Conservation (phyloP, 2,888 invertebrate genomes). For the Drosophila meridiana region DNA sequence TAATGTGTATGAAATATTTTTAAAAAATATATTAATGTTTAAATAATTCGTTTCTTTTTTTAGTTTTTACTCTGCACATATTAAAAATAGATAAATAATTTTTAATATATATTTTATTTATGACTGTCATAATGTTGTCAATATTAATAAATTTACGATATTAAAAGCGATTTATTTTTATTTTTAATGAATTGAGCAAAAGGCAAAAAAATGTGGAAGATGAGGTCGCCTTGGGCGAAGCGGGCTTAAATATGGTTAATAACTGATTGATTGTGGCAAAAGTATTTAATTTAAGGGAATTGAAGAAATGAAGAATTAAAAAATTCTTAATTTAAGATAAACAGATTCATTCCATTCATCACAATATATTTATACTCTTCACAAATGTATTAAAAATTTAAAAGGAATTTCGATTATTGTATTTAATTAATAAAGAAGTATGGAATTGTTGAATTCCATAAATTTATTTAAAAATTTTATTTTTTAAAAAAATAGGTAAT, state of each 20-base stretch:
- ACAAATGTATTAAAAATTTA: no score
- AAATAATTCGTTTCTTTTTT: not conserved
- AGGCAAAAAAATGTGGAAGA: not conserved
- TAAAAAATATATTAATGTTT: slow-evolving; percentile 6
- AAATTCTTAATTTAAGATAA: no score
- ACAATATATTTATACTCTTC: no score
- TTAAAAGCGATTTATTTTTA: not conserved
- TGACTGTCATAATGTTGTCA: slow-evolving; percentile 36
- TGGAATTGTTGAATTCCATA: no score
- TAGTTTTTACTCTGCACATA: slow-evolving; percentile 1
- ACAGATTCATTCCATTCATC: no score
- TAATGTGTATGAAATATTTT: slow-evolving; percentile 11
- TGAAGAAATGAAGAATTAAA: no score
- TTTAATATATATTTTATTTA: slow-evolving; percentile 40
- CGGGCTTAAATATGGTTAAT: not conserved
- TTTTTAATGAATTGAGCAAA: not conserved
- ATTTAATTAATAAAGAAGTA: no score
- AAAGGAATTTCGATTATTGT: no score
- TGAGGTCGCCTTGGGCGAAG: not conserved
- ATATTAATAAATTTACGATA: slow-evolving; percentile 21
- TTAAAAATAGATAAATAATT: slow-evolving; percentile 7
- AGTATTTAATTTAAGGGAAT: no score
- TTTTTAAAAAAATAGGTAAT: no score
- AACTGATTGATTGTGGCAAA: not conserved
- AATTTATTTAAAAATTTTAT: no score